Base-by-base conservation (phyloP, 2,888 invertebrate species). In the Ochlodes sylvanus region DNA sequence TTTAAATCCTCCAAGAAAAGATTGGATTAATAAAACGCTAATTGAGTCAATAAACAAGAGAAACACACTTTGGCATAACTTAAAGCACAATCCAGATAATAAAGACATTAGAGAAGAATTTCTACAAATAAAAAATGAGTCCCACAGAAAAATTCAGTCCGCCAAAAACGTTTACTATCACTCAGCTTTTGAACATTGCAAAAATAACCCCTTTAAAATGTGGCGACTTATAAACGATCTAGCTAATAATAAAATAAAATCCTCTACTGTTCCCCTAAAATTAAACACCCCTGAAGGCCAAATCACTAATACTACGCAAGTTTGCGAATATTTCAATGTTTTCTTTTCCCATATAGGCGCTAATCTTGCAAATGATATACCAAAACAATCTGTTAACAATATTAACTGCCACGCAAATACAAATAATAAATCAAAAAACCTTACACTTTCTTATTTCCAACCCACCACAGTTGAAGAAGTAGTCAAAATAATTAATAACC, bases 1-100 rank as follows among this genome's bases (percentile, higher is more conserved):
- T 41, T 42, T 65, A 17, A 63, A 69, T 7, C 19, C 32, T 0
- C 63, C 69, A n/a, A 38, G 67, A 60, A 60, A 63, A 21, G 58
- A 72, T 10, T 70, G 70, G 72, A 69, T 70, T 6, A 70, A 67
- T 15, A 70, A 69, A 58, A 32, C 50, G 0, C 67, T 72, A 14
- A 56, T 72, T 7, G n/a, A 57, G 2, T 32, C 14, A 42, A 71
- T 72, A 17, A 65, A 67, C 14, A n/a, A 64, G 42, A 66, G 67
- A 60, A 68, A 71, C 42, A 41, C 47, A 19, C 12, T 65, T 17
- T 71, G 64, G 68, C 42, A 47, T 19, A 32, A 56, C 5, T 21
- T 38, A 5, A 69, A 66, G 52, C 60, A 57, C 10, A 50, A 63
- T 12, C 62, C 42, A 10, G 21, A 67, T 1, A 57, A 69, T 63